A percentile compares a stretch with the other conserved stretches of the same genome.
These are phyloP conservation scores for Antrozous pallidus DNA, from an alignment of 2,797 vertebrate species.

Conservation along the genomic window DNA sequence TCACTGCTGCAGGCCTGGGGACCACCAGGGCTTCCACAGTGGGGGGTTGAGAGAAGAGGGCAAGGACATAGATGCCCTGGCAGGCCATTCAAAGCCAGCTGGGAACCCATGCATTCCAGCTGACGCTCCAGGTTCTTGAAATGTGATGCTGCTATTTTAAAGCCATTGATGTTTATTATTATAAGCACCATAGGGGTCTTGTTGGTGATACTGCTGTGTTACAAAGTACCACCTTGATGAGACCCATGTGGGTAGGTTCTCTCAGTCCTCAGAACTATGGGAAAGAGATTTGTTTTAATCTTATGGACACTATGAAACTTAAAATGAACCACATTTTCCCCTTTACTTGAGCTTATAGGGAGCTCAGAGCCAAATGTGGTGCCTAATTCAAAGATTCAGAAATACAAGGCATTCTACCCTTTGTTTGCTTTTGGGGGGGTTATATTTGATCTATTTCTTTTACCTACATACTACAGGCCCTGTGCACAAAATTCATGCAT, in stretches of 20 bases:
- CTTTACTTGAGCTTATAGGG: not conserved
- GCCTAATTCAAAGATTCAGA: not conserved
- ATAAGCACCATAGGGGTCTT: not conserved
- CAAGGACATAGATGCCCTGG: not conserved
- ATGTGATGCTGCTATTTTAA: not conserved
- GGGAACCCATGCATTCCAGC: not conserved
- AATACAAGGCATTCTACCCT: not conserved
- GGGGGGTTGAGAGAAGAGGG: too few relatives aligned
- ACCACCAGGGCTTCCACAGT: accelerated
- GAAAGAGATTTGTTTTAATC: not conserved
- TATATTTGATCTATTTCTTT: not conserved
- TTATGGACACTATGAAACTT: not conserved
- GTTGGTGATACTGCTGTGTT: not conserved
- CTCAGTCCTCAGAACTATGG: not conserved
- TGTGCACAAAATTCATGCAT: too few relatives aligned
- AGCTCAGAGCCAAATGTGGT: not conserved
- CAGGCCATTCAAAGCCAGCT: not conserved
- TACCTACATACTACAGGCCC: not conserved
- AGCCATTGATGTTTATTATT: not conserved
- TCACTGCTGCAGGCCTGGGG: not conserved
- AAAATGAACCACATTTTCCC: not conserved
- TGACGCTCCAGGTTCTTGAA: not conserved
- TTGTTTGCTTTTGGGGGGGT: not conserved
- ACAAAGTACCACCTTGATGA: not conserved
- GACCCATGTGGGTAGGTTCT: not conserved